phyloP scores from a whole-genome alignment of 2,113 vertebrate species.

The pig (Sus scrofa) region T2T-Sscrofa CM000829.6:39114501-39115000 shows the following conservation, averaged over 20 bases:
- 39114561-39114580: neutral
- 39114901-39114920: slow-evolving; percentile 87
- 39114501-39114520: neutral
- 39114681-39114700: neutral
- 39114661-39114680: neutral
- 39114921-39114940: slow-evolving; percentile 83
- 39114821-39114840: slow-evolving; percentile 64
- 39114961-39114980: slow-evolving; percentile 88
- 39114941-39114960: slow-evolving; percentile 86
- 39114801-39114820: slow-evolving; percentile 38
- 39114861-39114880: slow-evolving; percentile 82
- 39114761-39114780: slow-evolving; percentile 38
- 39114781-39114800: slow-evolving; percentile 30
- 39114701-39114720: neutral
- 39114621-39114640: neutral
- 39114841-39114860: slow-evolving; percentile 82
- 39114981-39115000: slow-evolving; percentile 86
- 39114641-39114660: slow-evolving; percentile 2
- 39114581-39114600: neutral
- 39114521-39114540: neutral
- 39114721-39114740: slow-evolving; percentile 5
- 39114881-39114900: slow-evolving; percentile 86
- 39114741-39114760: slow-evolving; percentile 38
- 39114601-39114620: neutral
- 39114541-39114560: neutral